Evolutionary conservation across 2,888 invertebrate genomes (phyloP), one percentile per base, ranked within the genome.

Genomic region (Xestobium rufovillosum): DNA sequence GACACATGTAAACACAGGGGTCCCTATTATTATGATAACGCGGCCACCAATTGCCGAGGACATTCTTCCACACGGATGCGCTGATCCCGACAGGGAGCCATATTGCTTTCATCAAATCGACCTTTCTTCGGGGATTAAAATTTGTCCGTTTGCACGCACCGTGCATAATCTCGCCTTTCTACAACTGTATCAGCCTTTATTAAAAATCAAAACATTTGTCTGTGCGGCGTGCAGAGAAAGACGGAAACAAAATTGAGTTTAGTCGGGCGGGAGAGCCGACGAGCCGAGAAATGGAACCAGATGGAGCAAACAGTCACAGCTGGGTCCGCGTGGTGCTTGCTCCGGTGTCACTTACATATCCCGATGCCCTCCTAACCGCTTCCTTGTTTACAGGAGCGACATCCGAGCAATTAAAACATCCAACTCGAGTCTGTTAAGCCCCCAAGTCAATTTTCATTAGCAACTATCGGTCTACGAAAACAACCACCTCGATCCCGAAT

Each of bases 251-350:
- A n/a, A n/a, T n/a, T n/a, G n/a, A n/a, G n/a, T n/a, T n/a, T n/a
- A n/a, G n/a, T n/a, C n/a, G n/a, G n/a, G n/a, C n/a, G n/a, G n/a
- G n/a, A n/a, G n/a, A n/a, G n/a, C n/a, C n/a, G n/a, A n/a, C n/a
- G n/a, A 59, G 53, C 60, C 61, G 61, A 59, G 59, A 62, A 61
- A 59, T 60, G 53, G 56, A 51, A 59, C 60, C 62, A 62, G 61
- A 61, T 62, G 61, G 58, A 61, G 59, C 57, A 62, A 62, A 62
- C 59, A 57, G 54, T 51, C 55, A 52, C 59, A 60, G 60, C 57
- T 61, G 61, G 55, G 54, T 31, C 41, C 31, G 26, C 27, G 26
- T 8, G 11, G 8, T 14, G 32, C 14, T 36, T 34, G 42, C 36
- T 37, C 47, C 46, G 57, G 60, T 60, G 60, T 61, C 60, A 56